Evolutionary conservation across 2,797 vertebrate species (phyloP).

Genomic region (Cirrhinus molitorella): DNA sequence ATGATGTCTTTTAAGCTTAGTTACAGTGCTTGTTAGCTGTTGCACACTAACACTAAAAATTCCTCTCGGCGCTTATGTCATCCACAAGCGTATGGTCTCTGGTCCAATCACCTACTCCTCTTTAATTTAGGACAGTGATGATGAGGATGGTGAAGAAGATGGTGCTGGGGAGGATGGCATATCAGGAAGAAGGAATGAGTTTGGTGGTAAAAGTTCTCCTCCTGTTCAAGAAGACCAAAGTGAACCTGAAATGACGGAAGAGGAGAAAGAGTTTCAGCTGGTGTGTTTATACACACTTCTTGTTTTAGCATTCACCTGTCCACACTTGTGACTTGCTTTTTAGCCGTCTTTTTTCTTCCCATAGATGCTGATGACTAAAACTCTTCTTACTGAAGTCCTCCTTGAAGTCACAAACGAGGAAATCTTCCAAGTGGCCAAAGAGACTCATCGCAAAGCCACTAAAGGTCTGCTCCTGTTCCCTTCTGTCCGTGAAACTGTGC

Average conservation of each 20-base stretch:
- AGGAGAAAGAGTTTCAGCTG: slow-evolving; percentile 96
- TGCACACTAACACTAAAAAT: slow-evolving; percentile 18
- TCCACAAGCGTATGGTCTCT: neutral
- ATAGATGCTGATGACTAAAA: slow-evolving; percentile 97
- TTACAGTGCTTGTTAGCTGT: slow-evolving; percentile 1
- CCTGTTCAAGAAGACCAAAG: slow-evolving; percentile 91
- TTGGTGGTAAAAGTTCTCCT: slow-evolving; percentile 85
- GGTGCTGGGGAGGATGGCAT: slow-evolving; percentile 81
- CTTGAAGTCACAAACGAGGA: slow-evolving; percentile 98
- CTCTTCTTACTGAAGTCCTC: slow-evolving; percentile 95
- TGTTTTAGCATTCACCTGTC: neutral
- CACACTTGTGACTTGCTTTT: neutral
- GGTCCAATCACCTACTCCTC: neutral
- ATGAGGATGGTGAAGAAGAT: slow-evolving; percentile 84
- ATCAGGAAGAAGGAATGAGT: slow-evolving; percentile 71
- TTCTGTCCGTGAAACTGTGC: slow-evolving; percentile 65
- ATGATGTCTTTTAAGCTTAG: neutral
- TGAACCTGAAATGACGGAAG: slow-evolving; percentile 97
- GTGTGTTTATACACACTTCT: slow-evolving; percentile 70
- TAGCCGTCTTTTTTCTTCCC: neutral
- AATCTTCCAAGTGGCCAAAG: slow-evolving; percentile 92
- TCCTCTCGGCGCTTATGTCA: slow-evolving; percentile 16
- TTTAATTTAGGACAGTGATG: slow-evolving; percentile 84
- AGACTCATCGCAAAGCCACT: slow-evolving; percentile 95
- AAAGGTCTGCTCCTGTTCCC: slow-evolving; percentile 88